Conservation (phyloP, 2,888 invertebrate species). For the Agrochola macilenta region DNA sequence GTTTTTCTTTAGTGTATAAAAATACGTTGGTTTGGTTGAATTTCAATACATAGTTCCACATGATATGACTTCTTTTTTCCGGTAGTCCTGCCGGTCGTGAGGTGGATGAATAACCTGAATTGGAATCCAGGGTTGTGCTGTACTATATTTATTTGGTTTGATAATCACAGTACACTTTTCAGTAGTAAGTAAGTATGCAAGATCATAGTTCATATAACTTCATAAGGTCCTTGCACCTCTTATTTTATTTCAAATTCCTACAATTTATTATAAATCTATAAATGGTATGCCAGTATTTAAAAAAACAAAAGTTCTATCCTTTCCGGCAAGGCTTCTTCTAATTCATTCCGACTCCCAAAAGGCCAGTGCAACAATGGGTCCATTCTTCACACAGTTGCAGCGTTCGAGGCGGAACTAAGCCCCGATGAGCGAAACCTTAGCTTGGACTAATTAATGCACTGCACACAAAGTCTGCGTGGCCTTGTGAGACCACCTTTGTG, state of each 20-base stretch:
- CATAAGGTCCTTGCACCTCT: not conserved
- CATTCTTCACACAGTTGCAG: constrained; percentile 47
- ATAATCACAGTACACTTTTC: not conserved
- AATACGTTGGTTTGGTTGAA: constrained; percentile 8
- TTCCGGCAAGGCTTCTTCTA: constrained; percentile 28
- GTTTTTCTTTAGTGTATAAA: constrained; percentile 8
- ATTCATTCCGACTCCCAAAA: constrained; percentile 30
- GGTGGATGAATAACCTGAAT: not conserved
- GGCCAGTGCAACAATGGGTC: constrained; percentile 29
- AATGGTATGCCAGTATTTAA: not conserved
- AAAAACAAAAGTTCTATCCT: not conserved
- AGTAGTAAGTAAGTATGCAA: not conserved
- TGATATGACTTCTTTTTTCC: not conserved
- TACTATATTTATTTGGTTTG: not conserved
- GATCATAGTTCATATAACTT: not conserved
- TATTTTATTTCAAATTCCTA: not conserved
- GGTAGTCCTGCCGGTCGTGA: not conserved
- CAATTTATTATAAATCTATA: not conserved
- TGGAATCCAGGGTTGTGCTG: not conserved
- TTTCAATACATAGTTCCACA: not conserved
- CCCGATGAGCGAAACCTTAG: constrained; percentile 58
- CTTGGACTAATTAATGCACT: constrained; percentile 59
- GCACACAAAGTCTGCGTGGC: constrained; percentile 28
- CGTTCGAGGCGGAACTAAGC: constrained; percentile 38
- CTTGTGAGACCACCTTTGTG: constrained; percentile 41